Evolutionary conservation across 1,140 invertebrate species (phyloP).

Genomic region (Calosoma granatense): DNA sequence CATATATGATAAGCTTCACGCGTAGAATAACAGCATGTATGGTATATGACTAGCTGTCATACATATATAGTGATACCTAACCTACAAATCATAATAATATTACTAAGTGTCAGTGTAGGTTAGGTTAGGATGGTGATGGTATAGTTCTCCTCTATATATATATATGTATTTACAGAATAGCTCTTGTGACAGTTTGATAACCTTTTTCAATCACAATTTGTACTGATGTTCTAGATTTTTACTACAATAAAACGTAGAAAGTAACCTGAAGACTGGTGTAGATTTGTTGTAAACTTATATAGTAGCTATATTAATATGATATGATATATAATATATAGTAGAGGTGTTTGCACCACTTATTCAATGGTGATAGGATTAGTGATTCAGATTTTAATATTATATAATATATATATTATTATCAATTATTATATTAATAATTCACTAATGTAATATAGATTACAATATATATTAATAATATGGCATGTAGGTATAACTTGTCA

Average conservation of each 20-base stretch:
- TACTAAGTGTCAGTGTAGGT: no score
- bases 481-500: constrained; percentile 4
- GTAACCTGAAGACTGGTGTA: constrained; percentile 7
- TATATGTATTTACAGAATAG: not conserved
- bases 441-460: not conserved
- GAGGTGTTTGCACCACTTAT: constrained; percentile 4
- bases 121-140: no score
- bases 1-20: no score
- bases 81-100: no score
- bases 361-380: constrained; percentile 6
- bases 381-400: not conserved
- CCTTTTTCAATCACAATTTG: constrained; percentile 9
- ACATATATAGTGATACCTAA: no score
- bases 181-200: not conserved
- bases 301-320: not conserved
- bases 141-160: no score
- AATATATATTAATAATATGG: no score
- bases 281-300: constrained; percentile 5
- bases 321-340: not conserved
- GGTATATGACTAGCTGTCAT: no score
- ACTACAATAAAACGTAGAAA: constrained; percentile 5
- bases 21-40: no score
- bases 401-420: not conserved
- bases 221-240: constrained; percentile 8
- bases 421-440: constrained; percentile 7